phyloP scores from a whole-genome alignment of 2,888 invertebrate species.

The Syritta pipiens region DNA sequence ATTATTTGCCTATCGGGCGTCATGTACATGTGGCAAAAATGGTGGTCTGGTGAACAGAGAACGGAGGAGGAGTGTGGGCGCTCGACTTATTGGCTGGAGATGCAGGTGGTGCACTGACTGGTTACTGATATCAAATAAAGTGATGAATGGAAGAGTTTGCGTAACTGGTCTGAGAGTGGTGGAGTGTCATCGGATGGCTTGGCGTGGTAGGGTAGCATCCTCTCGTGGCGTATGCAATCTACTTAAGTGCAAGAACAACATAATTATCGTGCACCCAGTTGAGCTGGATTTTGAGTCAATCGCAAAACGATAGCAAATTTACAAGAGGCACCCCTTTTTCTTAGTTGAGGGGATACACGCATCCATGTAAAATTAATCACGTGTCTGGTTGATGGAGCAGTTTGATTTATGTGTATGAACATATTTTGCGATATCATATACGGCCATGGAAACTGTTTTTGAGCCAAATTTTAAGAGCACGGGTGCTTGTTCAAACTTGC shows the following conservation, averaged over 20 bases:
- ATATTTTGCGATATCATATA: no score
- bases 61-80: slow-evolving; percentile 26
- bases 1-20: slow-evolving; percentile 69
- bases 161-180: slow-evolving; percentile 55
- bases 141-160: slow-evolving; percentile 68
- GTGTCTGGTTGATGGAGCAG: no score
- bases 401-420: no score
- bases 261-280: slow-evolving; percentile 54
- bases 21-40: slow-evolving; percentile 39
- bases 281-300: slow-evolving; percentile 61
- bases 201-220: slow-evolving; percentile 9
- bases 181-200: slow-evolving; percentile 14
- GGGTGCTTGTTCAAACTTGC: no score
- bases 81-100: slow-evolving; percentile 38
- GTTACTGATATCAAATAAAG: slow-evolving; percentile 63
- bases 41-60: not conserved
- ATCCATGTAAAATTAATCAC: no score
- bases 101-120: slow-evolving; percentile 60
- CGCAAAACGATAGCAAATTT: slow-evolving; percentile 59
- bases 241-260: slow-evolving; percentile 68
- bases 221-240: slow-evolving; percentile 54
- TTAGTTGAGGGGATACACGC: no score
- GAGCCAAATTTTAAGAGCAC: no score
- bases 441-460: no score
- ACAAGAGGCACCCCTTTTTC: slow-evolving; percentile 56